Evolutionary conservation across 2,113 vertebrate species (phyloP), one percentile per base, ranked within the genome.

Genomic region (Collichthys lucidus): DNA sequence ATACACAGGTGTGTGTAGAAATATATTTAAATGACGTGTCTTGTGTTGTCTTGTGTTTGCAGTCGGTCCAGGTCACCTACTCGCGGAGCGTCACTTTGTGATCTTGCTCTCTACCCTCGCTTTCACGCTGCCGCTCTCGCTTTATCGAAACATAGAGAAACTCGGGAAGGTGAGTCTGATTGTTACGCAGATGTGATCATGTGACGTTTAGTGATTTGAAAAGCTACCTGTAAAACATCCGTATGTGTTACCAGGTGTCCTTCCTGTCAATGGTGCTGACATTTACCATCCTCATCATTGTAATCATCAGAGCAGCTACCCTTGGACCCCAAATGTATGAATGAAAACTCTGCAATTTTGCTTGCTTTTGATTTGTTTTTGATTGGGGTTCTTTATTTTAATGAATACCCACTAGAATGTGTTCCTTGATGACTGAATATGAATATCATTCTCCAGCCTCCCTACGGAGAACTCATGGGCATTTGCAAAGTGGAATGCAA

Each of bases 241-340:
- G 2, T 71, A 20, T 90, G 57, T 93, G 61, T 94, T 92, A 86
- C 14, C 88, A 99, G 98, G 89, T 98, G 52, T 99, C 98, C 70
- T 89, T 99, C 82, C 80, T 96, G 86, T 99, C 98, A 59, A 94
- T 98, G 86, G 80, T 96, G 88, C 94, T 99, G 92, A 99, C 96
- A 7, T 2, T 95, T 61, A 80, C 89, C 83, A 97, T 99, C 88
- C 87, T 99, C 91, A 78, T 96, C 76, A 92, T 95, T 81, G 95
- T 96, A 69, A 89, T 97, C 53, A 91, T 96, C 89, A 96, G 95
- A 90, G 89, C 95, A 80, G 93, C 95, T 63, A 97, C 97, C 3
- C 52, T 98, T 40, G 92, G 95, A 90, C 92, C 93, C 22, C 90
- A 96, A 87, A 94, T 98, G 98, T 99, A 94, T 92, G 77, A 61